Conservation (phyloP, 2,113 vertebrate species). For the Gasterosteus aculeatus region DNA sequence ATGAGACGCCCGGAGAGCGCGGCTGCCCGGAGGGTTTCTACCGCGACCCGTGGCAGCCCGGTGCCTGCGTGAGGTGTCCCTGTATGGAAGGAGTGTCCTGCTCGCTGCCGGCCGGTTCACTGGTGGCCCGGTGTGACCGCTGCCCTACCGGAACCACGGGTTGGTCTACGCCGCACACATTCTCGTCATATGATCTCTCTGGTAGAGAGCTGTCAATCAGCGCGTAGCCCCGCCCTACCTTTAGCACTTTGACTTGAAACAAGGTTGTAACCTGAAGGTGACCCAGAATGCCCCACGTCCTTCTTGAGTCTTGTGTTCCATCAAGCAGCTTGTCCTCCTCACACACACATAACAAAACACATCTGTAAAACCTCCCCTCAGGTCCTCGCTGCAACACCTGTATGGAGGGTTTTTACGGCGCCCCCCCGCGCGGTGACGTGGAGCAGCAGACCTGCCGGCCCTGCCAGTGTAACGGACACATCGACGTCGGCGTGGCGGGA, state of each 20-base stretch:
- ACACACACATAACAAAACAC: too few relatives aligned
- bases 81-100: conserved; percentile 83
- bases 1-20: conserved; percentile 34
- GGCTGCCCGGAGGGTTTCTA: conserved; percentile 80
- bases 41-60: conserved; percentile 66
- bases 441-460: conserved; percentile 78
- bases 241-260: too few relatives aligned
- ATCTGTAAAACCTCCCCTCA: conserved; percentile 50
- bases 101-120: conserved; percentile 58
- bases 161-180: conserved; percentile 54
- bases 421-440: conserved; percentile 77
- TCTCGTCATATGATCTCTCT: not conserved
- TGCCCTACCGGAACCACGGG: conserved; percentile 87
- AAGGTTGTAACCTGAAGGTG: not conserved
- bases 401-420: conserved; percentile 87
- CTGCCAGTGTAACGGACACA: conserved; percentile 85
- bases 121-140: conserved; percentile 80
- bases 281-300: not conserved
- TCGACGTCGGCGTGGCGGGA: conserved; percentile 78
- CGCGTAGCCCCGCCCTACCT: too few relatives aligned
- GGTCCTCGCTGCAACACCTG: conserved; percentile 87
- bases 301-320: not conserved
- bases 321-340: not conserved
- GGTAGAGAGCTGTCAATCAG: too few relatives aligned
- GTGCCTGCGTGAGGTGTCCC: conserved; percentile 83